Evolutionary conservation across 2,113 vertebrate species (phyloP), one percentile per base, ranked within the genome.

Genomic region (Leucosticte australis): DNA sequence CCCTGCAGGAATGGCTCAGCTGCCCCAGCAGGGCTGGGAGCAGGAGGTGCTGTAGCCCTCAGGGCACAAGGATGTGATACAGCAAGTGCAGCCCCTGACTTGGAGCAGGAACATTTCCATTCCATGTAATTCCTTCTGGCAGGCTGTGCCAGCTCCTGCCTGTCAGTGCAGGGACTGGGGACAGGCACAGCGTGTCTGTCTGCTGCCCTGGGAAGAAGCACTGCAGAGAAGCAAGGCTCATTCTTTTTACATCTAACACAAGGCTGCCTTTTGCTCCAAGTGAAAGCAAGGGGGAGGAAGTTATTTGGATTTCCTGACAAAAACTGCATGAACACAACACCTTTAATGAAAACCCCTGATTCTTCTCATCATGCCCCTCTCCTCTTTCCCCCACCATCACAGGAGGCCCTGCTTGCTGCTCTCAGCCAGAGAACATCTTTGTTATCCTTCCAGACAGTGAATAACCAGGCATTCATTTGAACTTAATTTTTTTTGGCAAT

Each of bases 251-350:
- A 28, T 37, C 30, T 13, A 46, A 23, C 50, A 74, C 39, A 5
- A 53, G 57, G 68, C 80, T 91, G 69, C 77, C 56, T 24, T 83
- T 95, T 91, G 62, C 83, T 84, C 70, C 5, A 87, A 46, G 73
- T 52, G 65, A 84, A 91, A 84, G 81, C 56, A 71, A 87, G 56
- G n/a, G 60, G 64, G 84, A 94, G 39, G 50, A 75, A 92, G 82
- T 91, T 78, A 84, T 67, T 95, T 82, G 84, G 60, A 60, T 91
- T 92, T 84, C n/a, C 77, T 50, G 56, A 78, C 78, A 78, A 87
- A 89, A 92, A 56, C 84, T 84, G 47, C 52, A 3, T 4, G 44
- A 87, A 33, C 80, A 80, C 42, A 94, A 8, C 73, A 91, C 74
- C 90, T 91, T 75, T 44, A 77, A 95, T 80, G 70, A 92, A 91